These are phyloP conservation scores for Listronotus oregonensis DNA, from an alignment of 1,140 invertebrate genomes.

Conservation along the genomic window DNA sequence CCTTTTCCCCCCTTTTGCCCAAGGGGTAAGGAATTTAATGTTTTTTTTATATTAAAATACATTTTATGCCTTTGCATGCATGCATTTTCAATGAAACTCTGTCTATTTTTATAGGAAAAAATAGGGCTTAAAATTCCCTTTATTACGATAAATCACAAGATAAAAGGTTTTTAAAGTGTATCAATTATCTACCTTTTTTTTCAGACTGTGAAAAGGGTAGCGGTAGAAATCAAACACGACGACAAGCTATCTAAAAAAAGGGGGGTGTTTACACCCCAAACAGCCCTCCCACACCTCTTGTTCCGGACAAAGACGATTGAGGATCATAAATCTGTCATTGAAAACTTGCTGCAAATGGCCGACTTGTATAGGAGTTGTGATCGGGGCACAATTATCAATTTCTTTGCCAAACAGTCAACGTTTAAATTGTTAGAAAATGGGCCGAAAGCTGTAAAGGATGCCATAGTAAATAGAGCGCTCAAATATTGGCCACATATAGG, in stretches of 20 bases:
- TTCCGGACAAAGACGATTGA: constrained; percentile 84
- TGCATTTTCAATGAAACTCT: too few relatives aligned
- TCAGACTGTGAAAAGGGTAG: constrained; percentile 76
- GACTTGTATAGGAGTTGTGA: constrained; percentile 93
- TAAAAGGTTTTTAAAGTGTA: too few relatives aligned
- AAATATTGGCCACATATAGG: constrained; percentile 90
- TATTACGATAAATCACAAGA: too few relatives aligned
- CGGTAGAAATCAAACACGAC: constrained; percentile 97
- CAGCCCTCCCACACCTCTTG: constrained; percentile 93
- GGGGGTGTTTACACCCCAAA: constrained; percentile 90
- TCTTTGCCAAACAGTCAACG: constrained; percentile 87
- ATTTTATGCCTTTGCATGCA: too few relatives aligned
- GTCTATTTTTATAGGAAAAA: too few relatives aligned
- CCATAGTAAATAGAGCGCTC: constrained; percentile 78
- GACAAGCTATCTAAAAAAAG: constrained; percentile 94
- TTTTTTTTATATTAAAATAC: too few relatives aligned
- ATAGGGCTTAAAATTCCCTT: too few relatives aligned
- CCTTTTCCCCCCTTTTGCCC: too few relatives aligned
- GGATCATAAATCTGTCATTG: constrained; percentile 92
- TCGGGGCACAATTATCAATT: constrained; percentile 92
- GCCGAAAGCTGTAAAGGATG: constrained; percentile 78
- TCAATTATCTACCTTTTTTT: constrained; percentile 17
- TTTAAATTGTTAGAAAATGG: constrained; percentile 75
- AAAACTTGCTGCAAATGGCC: constrained; percentile 87
- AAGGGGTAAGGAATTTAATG: too few relatives aligned